Base-by-base conservation (phyloP, 2,113 vertebrate genomes). In the Notiomystis cincta region DNA sequence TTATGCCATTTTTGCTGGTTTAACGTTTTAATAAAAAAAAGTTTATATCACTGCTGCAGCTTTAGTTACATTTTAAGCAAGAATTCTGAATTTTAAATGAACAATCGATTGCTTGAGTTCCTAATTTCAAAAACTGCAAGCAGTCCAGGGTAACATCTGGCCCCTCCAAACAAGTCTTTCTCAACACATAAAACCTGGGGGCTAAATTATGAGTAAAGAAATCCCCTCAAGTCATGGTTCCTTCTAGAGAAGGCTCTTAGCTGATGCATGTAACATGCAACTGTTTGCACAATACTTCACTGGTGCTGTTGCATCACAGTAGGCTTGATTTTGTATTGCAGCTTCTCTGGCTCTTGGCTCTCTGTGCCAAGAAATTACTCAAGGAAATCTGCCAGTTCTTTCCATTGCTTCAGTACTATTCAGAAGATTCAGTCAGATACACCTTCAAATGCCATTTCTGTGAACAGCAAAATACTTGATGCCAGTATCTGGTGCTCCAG, bases 21-120 rank as follows among this genome's bases (percentile, higher is more conserved):
- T 89, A 93, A 93, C 82, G 81, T 69, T 64, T 70, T 69, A 72
- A 40, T 22, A 94, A 96, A 96, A 95, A 33, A 9, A 12, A 35
- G 44, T 92, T 95, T 85, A 62, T 79, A 35, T 62, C 92, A 62
- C 35, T 70, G 22, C 53, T 93, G 53, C 58, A 89, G 65, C 65
- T 93, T 93, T 75, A 93, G 73, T 18, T 82, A 62, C 14, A 27
- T 67, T 87, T 87, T 47, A 75, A 90, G 50, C 28, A 35, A 94
- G 76, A 92, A 89, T 71, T 83, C 67, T 90, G 82, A 83, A 47
- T 71, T 89, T 96, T 87, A 87, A 93, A 90, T 61, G 9, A 89
- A 60, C 20, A 51, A 33, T 54, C 7, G 3, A 9, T 82, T 76
- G 8, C 14, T 96, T 70, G 61, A 90, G 24, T 60, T 87, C 69